Conservation (phyloP, 2,888 invertebrate species). For the Lutraria lutraria region DNA sequence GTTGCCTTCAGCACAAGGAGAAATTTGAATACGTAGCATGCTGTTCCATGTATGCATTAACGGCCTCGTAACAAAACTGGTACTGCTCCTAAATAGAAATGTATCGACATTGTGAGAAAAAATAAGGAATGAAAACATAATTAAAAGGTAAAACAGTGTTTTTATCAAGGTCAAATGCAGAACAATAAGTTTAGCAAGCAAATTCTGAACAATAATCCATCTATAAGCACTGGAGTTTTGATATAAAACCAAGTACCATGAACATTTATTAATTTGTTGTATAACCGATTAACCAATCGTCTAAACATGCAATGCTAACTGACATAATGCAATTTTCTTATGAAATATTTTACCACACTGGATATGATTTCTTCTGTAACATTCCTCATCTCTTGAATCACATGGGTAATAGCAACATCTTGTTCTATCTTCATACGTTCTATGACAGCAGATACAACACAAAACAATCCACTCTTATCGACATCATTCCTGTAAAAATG, state of each 20-base stretch:
- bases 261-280: too few species aligned
- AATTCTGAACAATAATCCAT: too few species aligned
- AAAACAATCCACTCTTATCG: slow-evolving; percentile 68
- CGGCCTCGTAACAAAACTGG: slow-evolving; percentile 68
- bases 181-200: too few species aligned
- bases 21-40: slow-evolving; percentile 69
- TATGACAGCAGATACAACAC: slow-evolving; percentile 66
- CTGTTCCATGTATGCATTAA: slow-evolving; percentile 63
- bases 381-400: slow-evolving; percentile 71
- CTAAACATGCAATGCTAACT: too few species aligned
- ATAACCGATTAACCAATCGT: too few species aligned
- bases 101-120: too few species aligned
- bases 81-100: slow-evolving; percentile 66
- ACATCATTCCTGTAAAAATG: slow-evolving; percentile 61
- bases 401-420: slow-evolving; percentile 70
- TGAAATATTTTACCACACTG: slow-evolving; percentile 47
- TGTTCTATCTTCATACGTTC: slow-evolving; percentile 71
- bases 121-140: too few species aligned
- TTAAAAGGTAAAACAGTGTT: too few species aligned
- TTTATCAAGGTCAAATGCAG: too few species aligned
- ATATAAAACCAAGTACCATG: too few species aligned
- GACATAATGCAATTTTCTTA: too few species aligned
- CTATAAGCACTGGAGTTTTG: too few species aligned
- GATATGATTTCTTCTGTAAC: slow-evolving; percentile 67
- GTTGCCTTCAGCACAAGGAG: not conserved